Conservation (phyloP, 2,888 invertebrate genomes). For the Linnaemya tessellans region DNA sequence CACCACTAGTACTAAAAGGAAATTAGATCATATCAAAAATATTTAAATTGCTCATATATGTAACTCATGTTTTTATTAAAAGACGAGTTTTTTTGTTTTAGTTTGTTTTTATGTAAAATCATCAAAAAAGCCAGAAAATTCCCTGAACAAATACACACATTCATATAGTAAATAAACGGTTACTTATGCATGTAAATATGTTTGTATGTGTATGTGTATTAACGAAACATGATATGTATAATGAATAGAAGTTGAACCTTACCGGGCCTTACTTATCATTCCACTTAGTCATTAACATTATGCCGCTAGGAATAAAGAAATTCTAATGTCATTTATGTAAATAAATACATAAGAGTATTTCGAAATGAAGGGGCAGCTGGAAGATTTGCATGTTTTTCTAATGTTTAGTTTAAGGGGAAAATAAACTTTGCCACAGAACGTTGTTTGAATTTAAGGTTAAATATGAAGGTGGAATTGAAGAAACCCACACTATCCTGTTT, state of each 20-base stretch:
- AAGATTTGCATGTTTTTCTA: conserved; percentile 11
- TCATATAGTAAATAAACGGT: not conserved
- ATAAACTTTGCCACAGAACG: conserved; percentile 15
- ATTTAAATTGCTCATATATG: too few relatives aligned
- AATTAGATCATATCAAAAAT: too few relatives aligned
- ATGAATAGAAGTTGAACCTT: conserved; percentile 36
- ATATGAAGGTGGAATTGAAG: not conserved
- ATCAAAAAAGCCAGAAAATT: too few relatives aligned
- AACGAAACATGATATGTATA: conserved; percentile 31
- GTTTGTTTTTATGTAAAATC: too few relatives aligned
- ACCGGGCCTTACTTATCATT: conserved; percentile 9
- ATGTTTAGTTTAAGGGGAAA: conserved; percentile 13
- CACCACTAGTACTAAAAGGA: too few relatives aligned
- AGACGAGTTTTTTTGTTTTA: too few relatives aligned
- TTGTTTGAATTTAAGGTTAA: not conserved
- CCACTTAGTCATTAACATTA: conserved; percentile 26
- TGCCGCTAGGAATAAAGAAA: conserved; percentile 22
- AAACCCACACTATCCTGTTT: not conserved
- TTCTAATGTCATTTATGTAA: not conserved
- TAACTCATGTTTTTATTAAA: too few relatives aligned
- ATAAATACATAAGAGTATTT: not conserved
- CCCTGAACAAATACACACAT: not conserved
- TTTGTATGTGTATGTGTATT: not conserved
- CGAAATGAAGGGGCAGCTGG: not conserved
- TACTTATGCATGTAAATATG: not conserved